phyloP scores from a whole-genome alignment of 2,797 vertebrate species.

The Coilia nasus region DNA sequence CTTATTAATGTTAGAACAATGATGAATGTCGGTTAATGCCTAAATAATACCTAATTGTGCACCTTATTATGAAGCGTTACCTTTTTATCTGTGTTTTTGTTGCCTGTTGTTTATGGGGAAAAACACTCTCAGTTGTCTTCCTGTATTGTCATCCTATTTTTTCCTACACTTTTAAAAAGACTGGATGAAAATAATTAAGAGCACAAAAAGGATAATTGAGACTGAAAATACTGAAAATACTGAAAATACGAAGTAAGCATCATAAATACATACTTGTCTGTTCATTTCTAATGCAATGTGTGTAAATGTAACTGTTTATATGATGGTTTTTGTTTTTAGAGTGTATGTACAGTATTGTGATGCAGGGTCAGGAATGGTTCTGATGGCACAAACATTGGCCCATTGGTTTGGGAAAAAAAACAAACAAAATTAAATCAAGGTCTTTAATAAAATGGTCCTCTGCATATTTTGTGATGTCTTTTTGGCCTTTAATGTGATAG shows the following conservation, averaged over 20 bases:
- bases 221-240: conserved; percentile 11
- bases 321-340: conserved; percentile 35
- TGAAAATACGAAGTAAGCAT: background rate
- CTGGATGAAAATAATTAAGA: conserved; percentile 25
- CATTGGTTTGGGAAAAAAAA: background rate
- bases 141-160: conserved; percentile 46
- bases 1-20: too few relatives aligned
- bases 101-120: conserved; percentile 46
- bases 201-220: conserved; percentile 30
- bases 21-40: too few relatives aligned
- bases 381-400: conserved; percentile 17
- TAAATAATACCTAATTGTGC: too few relatives aligned
- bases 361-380: conserved; percentile 35
- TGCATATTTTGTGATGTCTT: background rate
- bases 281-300: conserved; percentile 31
- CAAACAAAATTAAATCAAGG: conserved; percentile 1
- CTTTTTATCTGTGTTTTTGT: conserved; percentile 40
- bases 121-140: conserved; percentile 51
- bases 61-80: too few relatives aligned
- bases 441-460: conserved; percentile 49
- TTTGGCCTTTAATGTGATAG: background rate
- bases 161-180: conserved; percentile 34
- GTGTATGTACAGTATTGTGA: conserved; percentile 23
- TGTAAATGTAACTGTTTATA: conserved; percentile 27
- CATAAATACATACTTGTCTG: conserved; percentile 3